Percentiles rank a stretch among this genome's conserved stretches.
Conservation (phyloP, 1,140 invertebrate species). For the Pararge aegeria region DNA sequence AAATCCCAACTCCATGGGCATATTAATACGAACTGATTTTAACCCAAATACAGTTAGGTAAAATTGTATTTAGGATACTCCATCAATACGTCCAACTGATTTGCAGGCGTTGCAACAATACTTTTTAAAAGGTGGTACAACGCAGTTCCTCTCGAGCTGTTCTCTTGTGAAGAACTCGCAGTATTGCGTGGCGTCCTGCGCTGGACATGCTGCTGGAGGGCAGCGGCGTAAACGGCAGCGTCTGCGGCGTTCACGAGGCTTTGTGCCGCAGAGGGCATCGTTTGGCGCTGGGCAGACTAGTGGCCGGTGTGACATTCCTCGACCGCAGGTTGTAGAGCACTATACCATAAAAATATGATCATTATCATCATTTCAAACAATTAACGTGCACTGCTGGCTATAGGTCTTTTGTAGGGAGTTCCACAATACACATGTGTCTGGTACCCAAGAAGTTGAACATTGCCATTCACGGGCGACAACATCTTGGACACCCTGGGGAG, state of each 20-base stretch:
- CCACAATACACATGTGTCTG: too few species aligned
- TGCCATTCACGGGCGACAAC: too few species aligned
- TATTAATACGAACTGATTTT: not conserved
- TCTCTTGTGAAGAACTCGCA: constrained; percentile 62
- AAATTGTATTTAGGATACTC: constrained; percentile 11
- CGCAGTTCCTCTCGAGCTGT: constrained; percentile 79
- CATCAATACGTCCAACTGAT: constrained; percentile 23
- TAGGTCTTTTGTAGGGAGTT: too few species aligned
- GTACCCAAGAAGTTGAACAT: too few species aligned
- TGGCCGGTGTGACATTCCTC: constrained; percentile 83
- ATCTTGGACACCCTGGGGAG: too few species aligned
- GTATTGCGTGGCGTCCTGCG: constrained; percentile 53
- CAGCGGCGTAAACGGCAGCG: constrained; percentile 56
- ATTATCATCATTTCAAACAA: too few species aligned
- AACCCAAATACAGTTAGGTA: not conserved
- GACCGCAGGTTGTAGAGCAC: constrained; percentile 90
- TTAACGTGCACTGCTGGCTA: too few species aligned
- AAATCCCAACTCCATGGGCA: not conserved
- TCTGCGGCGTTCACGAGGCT: constrained; percentile 61
- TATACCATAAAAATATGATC: constrained; percentile 71
- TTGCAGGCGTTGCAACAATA: constrained; percentile 80
- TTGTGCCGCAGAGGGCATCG: constrained; percentile 75
- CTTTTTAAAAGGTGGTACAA: constrained; percentile 77
- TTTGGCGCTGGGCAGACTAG: constrained; percentile 83
- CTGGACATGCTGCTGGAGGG: constrained; percentile 38